Evolutionary conservation across 2,888 invertebrate species (phyloP).

Genomic region (Lepidocyrtoides sp.): DNA sequence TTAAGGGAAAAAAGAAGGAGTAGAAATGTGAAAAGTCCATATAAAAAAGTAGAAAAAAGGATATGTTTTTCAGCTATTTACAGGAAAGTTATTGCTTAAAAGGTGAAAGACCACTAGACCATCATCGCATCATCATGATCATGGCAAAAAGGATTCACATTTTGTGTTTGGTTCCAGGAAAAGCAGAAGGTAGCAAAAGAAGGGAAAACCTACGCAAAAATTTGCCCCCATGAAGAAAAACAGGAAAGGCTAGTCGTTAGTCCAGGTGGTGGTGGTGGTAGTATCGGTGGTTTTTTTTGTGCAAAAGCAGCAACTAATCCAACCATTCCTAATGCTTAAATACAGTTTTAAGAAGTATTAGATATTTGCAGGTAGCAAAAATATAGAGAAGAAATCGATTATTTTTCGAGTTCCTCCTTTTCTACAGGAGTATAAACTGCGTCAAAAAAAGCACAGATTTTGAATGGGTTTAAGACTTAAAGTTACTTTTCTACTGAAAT

Average conservation of each 20-base stretch:
- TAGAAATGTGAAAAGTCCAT: neutral
- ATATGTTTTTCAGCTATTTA: slow-evolving; percentile 7
- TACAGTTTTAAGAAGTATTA: neutral
- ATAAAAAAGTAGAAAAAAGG: neutral
- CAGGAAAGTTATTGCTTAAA: slow-evolving; percentile 41
- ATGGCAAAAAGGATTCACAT: slow-evolving; percentile 22
- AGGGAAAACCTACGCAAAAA: neutral
- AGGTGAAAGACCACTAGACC: slow-evolving; percentile 64
- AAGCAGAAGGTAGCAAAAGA: slow-evolving; percentile 3
- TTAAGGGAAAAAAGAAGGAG: no score
- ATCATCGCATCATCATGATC: slow-evolving; percentile 14
- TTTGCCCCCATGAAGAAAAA: neutral
- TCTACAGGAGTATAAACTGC: no score
- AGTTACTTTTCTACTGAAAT: no score
- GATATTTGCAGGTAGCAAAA: neutral
- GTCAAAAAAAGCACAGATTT: no score
- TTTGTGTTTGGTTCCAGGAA: neutral
- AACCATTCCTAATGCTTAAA: neutral
- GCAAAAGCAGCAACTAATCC: neutral
- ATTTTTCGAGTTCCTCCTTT: no score
- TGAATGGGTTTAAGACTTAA: no score
- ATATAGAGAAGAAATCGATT: slow-evolving; percentile 38
- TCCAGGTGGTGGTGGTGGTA: neutral
- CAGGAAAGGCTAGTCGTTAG: neutral
- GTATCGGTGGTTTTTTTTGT: no score